Evolutionary conservation across 2,797 vertebrate genomes (phyloP), one percentile per base, ranked within the genome.

Genomic region (Nyctalus aviator): DNA sequence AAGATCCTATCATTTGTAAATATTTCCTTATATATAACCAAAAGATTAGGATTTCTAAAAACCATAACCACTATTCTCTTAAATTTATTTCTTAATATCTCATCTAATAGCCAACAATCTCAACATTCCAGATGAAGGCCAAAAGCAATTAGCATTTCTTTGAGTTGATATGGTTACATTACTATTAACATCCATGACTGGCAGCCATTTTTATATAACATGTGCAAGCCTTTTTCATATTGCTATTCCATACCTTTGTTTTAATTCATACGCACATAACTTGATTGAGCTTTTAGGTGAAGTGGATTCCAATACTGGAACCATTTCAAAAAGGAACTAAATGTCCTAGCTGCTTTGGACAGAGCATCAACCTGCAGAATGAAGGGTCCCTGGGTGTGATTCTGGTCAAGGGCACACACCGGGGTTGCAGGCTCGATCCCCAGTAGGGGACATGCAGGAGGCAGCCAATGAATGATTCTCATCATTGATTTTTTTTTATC

Each of bases 41-140:
- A 77, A 81, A 91, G 18, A 62, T 20, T 81, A 78, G 53, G 53
- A 79, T 82, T 76, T 89, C 79, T 85, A 59, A 77, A 92, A 88
- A 44, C 18, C 44, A 48, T 62, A 50, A 69, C 53, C 48, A 69
- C 1, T 0, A 27, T 66, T 32, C 18, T 41, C 68, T 91, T 84
- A 77, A 93, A 85, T 87, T 68, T 62, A 77, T 84, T 91, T 94
- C 27, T 85, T 89, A 71, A 7, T 59, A 84, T 66, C 14, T 66
- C 14, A 94, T 12, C 68, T 77, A 84, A 73, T 87, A 73, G 6
- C 11, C 21, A 92, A 78, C n/a, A 21, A 78, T 20, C 1, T 48
- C 48, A 85, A 48, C 72, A 44, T 62, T 48, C 86, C 21, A 75
- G 44, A 66, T 72, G 15, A 48, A 76, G 25, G 32, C 57, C 17